phyloP scores from a whole-genome alignment of 1,140 invertebrate species.

The Drosophila punjabiensis region DNA sequence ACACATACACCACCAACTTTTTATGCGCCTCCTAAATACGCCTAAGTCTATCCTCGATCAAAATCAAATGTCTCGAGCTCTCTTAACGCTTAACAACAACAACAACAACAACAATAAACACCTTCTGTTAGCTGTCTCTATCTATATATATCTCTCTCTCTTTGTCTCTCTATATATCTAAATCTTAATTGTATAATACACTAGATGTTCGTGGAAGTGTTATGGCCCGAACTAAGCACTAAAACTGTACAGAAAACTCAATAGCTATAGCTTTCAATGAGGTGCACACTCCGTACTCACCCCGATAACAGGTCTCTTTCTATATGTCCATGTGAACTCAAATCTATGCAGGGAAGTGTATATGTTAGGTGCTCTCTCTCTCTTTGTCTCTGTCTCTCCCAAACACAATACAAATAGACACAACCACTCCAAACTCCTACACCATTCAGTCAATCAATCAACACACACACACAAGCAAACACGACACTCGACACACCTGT shows the following conservation, averaged over 20 bases:
- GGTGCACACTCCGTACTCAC: constrained; percentile 36
- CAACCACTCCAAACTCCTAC: constrained; percentile 7
- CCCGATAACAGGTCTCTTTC: constrained; percentile 42
- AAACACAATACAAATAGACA: constrained; percentile 29
- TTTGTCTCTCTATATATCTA: constrained; percentile 29
- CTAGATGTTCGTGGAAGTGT: constrained; percentile 47
- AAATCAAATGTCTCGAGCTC: constrained; percentile 62
- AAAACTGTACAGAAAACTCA: constrained; percentile 49
- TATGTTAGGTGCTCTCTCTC: not conserved
- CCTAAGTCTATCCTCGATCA: constrained; percentile 60
- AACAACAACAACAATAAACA: constrained; percentile 65
- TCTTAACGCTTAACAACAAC: constrained; percentile 63
- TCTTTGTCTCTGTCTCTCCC: not conserved
- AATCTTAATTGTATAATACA: constrained; percentile 27
- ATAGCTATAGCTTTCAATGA: constrained; percentile 27
- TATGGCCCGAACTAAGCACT: constrained; percentile 53
- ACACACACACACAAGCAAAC: constrained; percentile 11
- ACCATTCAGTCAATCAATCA: constrained; percentile 5
- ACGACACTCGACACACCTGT: constrained; percentile 10
- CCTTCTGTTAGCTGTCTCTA: constrained; percentile 69
- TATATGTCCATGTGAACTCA: constrained; percentile 31
- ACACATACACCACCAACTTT: constrained; percentile 81
- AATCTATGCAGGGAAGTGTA: constrained; percentile 3
- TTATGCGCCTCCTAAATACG: constrained; percentile 51
- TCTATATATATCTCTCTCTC: constrained; percentile 15